Conservation (phyloP, 1,140 invertebrate genomes). For the Pogonognathellus flavescens region DNA sequence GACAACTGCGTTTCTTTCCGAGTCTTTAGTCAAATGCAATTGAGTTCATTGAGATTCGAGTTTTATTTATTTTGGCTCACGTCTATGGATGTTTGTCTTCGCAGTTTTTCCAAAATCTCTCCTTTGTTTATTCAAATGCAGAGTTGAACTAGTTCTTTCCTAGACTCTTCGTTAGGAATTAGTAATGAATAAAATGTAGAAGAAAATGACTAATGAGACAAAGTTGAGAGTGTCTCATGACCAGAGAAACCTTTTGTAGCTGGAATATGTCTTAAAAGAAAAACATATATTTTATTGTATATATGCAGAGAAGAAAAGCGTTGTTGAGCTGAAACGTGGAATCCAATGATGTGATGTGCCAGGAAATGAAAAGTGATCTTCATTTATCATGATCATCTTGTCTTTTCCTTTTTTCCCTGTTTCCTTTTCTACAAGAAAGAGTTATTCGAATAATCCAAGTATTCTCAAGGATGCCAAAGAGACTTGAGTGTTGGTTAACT, state of each 20-base stretch:
- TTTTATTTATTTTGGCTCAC: too few species aligned
- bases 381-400: constrained; percentile 58
- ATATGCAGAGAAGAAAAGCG: neutral
- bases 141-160: too few species aligned
- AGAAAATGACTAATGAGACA: constrained; percentile 19
- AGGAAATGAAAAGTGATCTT: constrained; percentile 65
- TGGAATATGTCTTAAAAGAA: too few species aligned
- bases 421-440: constrained; percentile 25
- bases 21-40: too few species aligned
- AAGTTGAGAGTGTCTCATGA: neutral
- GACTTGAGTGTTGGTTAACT: neutral
- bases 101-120: too few species aligned
- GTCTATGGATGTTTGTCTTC: too few species aligned
- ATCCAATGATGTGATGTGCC: constrained; percentile 33
- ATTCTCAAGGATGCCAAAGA: neutral
- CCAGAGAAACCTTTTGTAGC: neutral
- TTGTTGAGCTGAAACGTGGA: neutral
- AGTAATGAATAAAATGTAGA: too few species aligned
- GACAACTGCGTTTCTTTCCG: too few species aligned
- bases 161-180: too few species aligned
- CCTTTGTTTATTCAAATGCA: too few species aligned
- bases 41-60: too few species aligned
- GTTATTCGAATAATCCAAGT: constrained; percentile 5
- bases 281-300: too few species aligned
- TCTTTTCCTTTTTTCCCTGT: constrained; percentile 23